Evolutionary conservation across 1,140 invertebrate species (phyloP).

Genomic region (Anastrepha obliqua): DNA sequence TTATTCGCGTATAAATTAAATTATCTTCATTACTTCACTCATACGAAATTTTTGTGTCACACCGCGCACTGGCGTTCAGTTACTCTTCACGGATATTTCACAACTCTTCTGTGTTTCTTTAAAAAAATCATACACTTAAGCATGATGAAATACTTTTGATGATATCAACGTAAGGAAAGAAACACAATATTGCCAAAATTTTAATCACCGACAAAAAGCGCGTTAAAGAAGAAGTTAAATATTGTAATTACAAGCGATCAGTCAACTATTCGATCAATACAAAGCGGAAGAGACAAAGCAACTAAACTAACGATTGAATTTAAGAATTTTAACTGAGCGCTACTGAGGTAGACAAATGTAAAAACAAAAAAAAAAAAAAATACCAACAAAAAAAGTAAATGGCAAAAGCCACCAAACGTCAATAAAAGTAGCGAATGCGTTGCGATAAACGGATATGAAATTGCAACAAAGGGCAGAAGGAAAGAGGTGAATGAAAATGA

Average conservation of each 20-base stretch:
- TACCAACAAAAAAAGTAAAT: background rate
- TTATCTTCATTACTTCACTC: too few species aligned
- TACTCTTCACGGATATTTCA: too few species aligned
- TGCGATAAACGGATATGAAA: constrained; percentile 38
- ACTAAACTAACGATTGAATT: constrained; percentile 6
- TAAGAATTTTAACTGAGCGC: background rate
- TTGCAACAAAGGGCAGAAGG: background rate
- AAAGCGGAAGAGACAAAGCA: background rate
- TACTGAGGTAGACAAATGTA: background rate
- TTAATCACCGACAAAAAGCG: background rate
- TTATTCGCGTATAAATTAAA: too few species aligned
- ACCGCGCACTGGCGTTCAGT: too few species aligned
- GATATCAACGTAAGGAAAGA: background rate
- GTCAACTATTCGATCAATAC: background rate
- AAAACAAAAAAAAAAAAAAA: background rate
- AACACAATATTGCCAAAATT: background rate
- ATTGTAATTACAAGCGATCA: constrained; percentile 3
- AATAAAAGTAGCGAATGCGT: background rate
- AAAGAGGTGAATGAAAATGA: too few species aligned
- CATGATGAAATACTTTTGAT: background rate
- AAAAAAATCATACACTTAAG: background rate
- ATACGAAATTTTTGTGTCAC: too few species aligned
- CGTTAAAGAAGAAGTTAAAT: background rate
- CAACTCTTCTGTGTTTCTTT: too few species aligned
- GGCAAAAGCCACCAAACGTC: constrained; percentile 9